phyloP scores from a whole-genome alignment of 2,888 invertebrate genomes.

The Chrysina gloriosa region DNA sequence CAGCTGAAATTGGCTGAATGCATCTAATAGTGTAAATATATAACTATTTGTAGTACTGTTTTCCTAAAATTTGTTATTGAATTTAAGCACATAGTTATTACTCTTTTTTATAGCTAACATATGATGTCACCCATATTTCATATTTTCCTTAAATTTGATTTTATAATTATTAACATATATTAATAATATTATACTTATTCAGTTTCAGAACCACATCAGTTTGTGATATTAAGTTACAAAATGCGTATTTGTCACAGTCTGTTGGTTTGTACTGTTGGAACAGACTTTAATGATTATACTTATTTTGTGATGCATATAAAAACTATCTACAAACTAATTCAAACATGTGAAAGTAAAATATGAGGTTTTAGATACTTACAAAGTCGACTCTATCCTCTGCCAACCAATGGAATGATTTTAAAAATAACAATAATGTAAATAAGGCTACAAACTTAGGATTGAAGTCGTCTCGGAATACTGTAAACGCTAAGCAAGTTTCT shows the following conservation, averaged over 20 bases:
- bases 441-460: conserved; percentile 97
- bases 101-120: too few species aligned
- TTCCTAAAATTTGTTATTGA: too few species aligned
- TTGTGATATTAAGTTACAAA: background rate
- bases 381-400: conserved; percentile 99
- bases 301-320: too few species aligned
- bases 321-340: background rate
- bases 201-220: too few species aligned
- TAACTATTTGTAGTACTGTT: too few species aligned
- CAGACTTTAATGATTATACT: background rate
- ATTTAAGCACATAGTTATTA: too few species aligned
- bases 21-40: too few species aligned
- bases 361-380: conserved; percentile 76
- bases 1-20: too few species aligned
- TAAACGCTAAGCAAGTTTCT: conserved; percentile 99
- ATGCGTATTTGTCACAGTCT: background rate
- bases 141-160: too few species aligned
- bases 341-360: background rate
- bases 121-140: too few species aligned
- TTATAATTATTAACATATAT: too few species aligned
- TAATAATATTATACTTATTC: too few species aligned
- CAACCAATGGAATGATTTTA: conserved; percentile 99
- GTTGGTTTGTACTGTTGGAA: background rate
- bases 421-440: conserved; percentile 94
- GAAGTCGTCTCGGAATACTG: conserved; percentile 98